Base-by-base conservation (phyloP, 2,797 vertebrate genomes). In the Heterohyrax brucei region DNA sequence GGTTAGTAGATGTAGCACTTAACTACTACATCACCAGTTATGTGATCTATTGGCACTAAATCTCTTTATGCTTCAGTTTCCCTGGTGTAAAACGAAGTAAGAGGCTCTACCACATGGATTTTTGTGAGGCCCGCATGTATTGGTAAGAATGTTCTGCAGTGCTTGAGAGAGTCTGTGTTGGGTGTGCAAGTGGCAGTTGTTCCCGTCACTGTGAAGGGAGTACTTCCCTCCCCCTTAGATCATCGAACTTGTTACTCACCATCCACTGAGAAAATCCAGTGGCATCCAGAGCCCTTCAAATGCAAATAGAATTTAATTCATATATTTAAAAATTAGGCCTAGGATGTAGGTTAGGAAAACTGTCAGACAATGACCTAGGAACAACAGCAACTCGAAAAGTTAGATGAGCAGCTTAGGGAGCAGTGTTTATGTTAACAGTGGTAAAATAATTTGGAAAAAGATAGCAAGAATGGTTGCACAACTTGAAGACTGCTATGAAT, bases 281-380 rank as follows among this genome's bases (percentile, higher is more conserved):
- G 22, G 78, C 64, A 16, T 26, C 79, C 56, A n/a, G 13, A 85
- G 33, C 64, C 84, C 80, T 84, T 84, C 79, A 87, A 59, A 91
- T 24, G 39, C 8, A 89, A 78, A 78, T 89, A 46, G 30, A 79
- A 68, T 61, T 26, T 53, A 24, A 50, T 70, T 77, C 59, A 66
- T 18, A 76, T 62, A 2, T 48, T 48, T 44, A 92, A 89, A 59
- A 73, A 18, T 39, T 93, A 89, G 26, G n/a, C 70, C 59, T 87
- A 14, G 22, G 68, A 80, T 64, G 5, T 59, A 33, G 33, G 56
- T 83, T 76, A 64, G 28, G n/a, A 92, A 83, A 79, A 48, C 39
- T 70, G 48, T 93, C 62, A 72, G 89, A 89, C 26, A 39, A 26
- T 8, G 7, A n/a, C 16, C 66, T 70, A 70, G n/a, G 13, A 13